These are phyloP conservation scores for Archips crataeganus DNA, from an alignment of 2,888 invertebrate genomes.

Conservation along the genomic window DNA sequence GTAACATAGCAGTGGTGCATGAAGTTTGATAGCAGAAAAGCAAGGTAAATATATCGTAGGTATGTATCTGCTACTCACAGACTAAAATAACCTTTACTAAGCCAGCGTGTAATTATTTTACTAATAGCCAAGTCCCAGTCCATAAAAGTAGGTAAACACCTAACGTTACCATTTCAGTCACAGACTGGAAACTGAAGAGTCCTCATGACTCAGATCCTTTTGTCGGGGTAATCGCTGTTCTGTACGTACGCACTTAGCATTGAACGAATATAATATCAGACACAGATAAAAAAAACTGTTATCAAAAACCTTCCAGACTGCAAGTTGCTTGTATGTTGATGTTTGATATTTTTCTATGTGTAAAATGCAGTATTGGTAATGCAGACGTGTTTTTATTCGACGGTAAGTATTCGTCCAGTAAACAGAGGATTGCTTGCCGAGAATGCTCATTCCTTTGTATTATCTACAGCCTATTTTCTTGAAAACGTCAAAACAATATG, in stretches of 20 bases:
- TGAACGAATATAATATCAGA: background rate
- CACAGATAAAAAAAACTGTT: constrained; percentile 11
- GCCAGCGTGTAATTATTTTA: background rate
- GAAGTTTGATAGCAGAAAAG: too few species aligned
- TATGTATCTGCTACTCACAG: too few species aligned
- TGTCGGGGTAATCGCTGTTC: constrained; percentile 26
- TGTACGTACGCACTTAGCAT: constrained; percentile 5
- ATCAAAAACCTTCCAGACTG: background rate
- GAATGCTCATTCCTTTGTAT: constrained; percentile 12
- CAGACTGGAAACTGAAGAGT: constrained; percentile 17
- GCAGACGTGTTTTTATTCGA: background rate
- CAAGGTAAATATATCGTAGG: too few species aligned
- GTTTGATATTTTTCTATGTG: background rate
- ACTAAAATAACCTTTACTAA: background rate
- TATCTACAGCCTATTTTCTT: background rate
- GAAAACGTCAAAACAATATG: constrained; percentile 6
- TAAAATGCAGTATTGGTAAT: background rate
- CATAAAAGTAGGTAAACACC: constrained; percentile 13
- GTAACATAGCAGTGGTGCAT: too few species aligned
- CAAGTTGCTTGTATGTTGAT: background rate
- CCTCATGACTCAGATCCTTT: constrained; percentile 14
- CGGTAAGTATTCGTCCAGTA: background rate
- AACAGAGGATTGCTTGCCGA: constrained; percentile 10
- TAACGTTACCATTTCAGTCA: constrained; percentile 13
- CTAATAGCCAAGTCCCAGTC: background rate